Conservation (phyloP, 2,888 invertebrate species). For the Meganola albula region DNA sequence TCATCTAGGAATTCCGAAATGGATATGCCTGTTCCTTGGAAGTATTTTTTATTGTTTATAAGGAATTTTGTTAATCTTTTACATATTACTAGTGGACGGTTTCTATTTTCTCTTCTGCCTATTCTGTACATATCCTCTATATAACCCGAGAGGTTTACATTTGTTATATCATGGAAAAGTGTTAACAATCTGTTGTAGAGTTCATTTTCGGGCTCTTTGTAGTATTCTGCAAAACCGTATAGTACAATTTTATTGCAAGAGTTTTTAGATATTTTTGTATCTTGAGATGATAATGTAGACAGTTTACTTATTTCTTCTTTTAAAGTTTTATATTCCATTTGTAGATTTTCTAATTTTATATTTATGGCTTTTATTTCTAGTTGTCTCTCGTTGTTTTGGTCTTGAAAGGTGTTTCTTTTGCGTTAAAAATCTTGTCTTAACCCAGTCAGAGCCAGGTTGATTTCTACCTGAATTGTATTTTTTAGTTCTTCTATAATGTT, state of each 20-base stretch:
- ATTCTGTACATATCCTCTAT: conserved; percentile 1
- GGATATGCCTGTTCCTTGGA: background rate
- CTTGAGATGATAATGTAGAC: background rate
- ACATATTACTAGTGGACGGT: background rate
- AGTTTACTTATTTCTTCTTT: conserved; percentile 2
- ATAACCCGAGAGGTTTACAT: conserved; percentile 2
- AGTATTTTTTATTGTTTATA: background rate
- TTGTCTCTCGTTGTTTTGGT: background rate
- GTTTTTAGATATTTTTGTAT: background rate
- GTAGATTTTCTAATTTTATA: conserved; percentile 1
- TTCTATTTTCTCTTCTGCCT: background rate
- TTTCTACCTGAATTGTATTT: conserved; percentile 6
- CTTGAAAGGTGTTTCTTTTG: background rate
- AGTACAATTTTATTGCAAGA: background rate
- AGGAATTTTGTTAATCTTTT: conserved; percentile 6
- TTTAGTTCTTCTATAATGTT: conserved; percentile 5
- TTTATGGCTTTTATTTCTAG: conserved; percentile 1
- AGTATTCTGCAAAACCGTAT: too few species aligned
- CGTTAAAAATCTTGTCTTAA: conserved; percentile 1
- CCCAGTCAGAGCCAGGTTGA: background rate
- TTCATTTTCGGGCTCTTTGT: background rate
- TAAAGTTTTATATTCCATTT: conserved; percentile 1
- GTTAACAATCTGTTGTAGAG: conserved; percentile 1
- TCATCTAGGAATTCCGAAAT: background rate
- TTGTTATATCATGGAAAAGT: background rate